These are phyloP conservation scores for Chrysemys picta DNA, from an alignment of 2,113 vertebrate species.

Conservation along the genomic window DNA sequence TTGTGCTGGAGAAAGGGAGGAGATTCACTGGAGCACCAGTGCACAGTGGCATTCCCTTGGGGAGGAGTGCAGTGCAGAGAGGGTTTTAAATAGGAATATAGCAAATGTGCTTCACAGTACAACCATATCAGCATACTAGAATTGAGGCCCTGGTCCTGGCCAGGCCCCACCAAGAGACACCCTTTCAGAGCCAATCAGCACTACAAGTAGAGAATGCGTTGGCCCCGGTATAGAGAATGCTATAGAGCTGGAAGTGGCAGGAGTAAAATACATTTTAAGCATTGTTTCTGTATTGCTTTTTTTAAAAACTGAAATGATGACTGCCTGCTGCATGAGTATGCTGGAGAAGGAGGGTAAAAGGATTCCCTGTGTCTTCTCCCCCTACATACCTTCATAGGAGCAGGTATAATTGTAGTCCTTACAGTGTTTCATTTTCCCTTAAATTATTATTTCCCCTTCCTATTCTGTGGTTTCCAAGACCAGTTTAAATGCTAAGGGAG, in stretches of 20 bases:
- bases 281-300: neutral
- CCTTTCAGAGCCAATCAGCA: neutral
- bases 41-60: neutral
- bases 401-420: neutral
- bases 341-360: neutral
- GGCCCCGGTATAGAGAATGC: constrained; percentile 1
- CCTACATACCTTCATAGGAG: neutral
- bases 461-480: constrained; percentile 53
- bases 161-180: constrained; percentile 17
- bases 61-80: neutral
- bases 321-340: neutral
- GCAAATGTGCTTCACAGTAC: neutral
- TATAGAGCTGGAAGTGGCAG: constrained; percentile 17
- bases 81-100: constrained; percentile 9
- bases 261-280: constrained; percentile 27
- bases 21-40: neutral
- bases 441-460: constrained; percentile 40
- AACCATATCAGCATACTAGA: neutral
- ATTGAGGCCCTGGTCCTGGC: constrained; percentile 15
- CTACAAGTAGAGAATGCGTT: constrained; percentile 23
- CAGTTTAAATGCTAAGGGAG: constrained; percentile 62
- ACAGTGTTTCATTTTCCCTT: neutral
- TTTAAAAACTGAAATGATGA: neutral
- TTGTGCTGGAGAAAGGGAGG: neutral
- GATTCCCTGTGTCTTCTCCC: neutral